Conservation (phyloP, 2,113 vertebrate species). For the Verasper variegatus region DNA sequence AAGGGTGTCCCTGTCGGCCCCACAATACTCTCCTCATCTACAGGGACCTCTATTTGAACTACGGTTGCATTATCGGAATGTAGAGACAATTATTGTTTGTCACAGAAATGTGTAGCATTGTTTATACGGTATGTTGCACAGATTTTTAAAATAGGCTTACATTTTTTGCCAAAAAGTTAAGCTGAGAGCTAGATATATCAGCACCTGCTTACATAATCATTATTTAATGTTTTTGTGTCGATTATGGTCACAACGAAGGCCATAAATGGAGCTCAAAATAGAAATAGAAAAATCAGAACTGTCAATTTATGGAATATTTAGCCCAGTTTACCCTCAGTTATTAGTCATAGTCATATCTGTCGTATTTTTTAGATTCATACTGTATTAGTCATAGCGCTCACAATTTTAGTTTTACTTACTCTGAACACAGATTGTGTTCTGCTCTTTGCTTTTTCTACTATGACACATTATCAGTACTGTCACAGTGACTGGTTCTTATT, state of each 20-base stretch:
- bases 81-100: too few relatives aligned
- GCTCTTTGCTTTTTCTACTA: conserved; percentile 16
- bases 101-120: too few relatives aligned
- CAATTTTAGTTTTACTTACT: background rate
- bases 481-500: conserved; percentile 21
- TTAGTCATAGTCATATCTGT: conserved; percentile 20
- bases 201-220: too few relatives aligned
- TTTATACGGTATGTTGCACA: too few relatives aligned
- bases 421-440: conserved; percentile 1
- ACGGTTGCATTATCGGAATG: too few relatives aligned
- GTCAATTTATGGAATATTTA: conserved; percentile 21
- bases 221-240: background rate
- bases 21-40: too few relatives aligned
- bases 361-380: conserved; percentile 5
- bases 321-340: conserved; percentile 18
- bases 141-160: too few relatives aligned
- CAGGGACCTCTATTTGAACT: too few relatives aligned
- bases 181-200: too few relatives aligned
- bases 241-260: background rate
- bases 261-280: conserved; percentile 1
- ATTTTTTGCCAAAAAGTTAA: too few relatives aligned
- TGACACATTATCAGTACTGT: conserved; percentile 29
- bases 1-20: too few relatives aligned
- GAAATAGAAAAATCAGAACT: background rate
- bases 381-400: conserved; percentile 14